Evolutionary conservation across 2,888 invertebrate genomes (phyloP).

Genomic region (Hoplodrina ambigua): DNA sequence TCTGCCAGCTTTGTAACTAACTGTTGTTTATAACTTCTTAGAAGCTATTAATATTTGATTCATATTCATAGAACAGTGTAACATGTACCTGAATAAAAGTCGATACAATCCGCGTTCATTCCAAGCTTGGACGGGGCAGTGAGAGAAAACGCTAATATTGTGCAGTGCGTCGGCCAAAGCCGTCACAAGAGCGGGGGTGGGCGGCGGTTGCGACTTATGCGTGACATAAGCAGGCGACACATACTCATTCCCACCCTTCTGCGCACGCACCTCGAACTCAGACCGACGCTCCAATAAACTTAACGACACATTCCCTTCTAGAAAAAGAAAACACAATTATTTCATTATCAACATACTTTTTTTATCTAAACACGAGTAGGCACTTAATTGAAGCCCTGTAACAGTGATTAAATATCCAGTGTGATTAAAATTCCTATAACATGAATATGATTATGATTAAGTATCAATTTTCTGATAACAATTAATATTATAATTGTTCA

Average conservation of each 20-base stretch:
- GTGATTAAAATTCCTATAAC: conserved; percentile 47
- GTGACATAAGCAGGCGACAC: conserved; percentile 67
- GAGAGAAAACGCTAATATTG: conserved; percentile 76
- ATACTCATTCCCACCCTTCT: conserved; percentile 76
- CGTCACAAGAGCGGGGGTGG: conserved; percentile 76
- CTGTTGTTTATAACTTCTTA: conserved; percentile 2
- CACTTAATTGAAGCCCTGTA: conserved; percentile 25
- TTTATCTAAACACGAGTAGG: conserved; percentile 26
- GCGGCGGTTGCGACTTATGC: conserved; percentile 69
- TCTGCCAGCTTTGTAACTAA: conserved; percentile 7
- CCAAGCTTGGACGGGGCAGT: conserved; percentile 80
- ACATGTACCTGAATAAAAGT: conserved; percentile 80
- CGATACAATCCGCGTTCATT: conserved; percentile 83
- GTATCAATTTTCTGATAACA: conserved; percentile 28
- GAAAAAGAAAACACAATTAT: conserved; percentile 50
- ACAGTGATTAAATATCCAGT: conserved; percentile 38
- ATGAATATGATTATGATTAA: conserved; percentile 34
- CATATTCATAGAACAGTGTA: conserved; percentile 4
- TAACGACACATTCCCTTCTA: conserved; percentile 83
- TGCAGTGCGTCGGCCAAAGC: conserved; percentile 77
- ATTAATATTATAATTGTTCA: conserved; percentile 16
- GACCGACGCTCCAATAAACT: conserved; percentile 80
- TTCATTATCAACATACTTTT: conserved; percentile 17
- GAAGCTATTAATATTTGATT: conserved; percentile 19
- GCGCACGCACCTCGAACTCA: conserved; percentile 83